These are phyloP conservation scores for Epizoanthus scotinus DNA, from an alignment of 92 coral and sea anemone genomes.

Conservation along the genomic window DNA sequence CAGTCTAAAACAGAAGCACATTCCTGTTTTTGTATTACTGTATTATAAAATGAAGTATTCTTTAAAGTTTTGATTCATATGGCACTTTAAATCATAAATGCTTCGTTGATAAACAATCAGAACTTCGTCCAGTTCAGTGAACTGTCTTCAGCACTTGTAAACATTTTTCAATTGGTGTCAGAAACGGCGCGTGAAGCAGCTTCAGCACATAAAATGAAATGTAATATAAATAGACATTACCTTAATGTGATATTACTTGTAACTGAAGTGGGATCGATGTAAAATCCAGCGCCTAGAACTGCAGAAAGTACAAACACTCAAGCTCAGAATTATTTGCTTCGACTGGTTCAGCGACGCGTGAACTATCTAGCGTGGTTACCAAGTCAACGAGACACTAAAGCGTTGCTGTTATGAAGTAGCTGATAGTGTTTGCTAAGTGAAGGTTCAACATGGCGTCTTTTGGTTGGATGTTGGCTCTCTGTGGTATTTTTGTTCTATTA, in stretches of 20 bases:
- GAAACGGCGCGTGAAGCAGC: not conserved
- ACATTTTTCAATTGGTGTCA: not conserved
- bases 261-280: not conserved
- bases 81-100: too few species aligned
- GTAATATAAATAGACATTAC: not conserved
- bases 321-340: too few species aligned
- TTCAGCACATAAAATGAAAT: not conserved
- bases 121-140: too few species aligned
- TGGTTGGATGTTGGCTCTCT: constrained; percentile 63
- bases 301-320: not conserved
- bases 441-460: constrained; percentile 88
- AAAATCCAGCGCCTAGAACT: not conserved
- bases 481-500: constrained; percentile 39
- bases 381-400: constrained; percentile 4
- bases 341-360: constrained; percentile 17
- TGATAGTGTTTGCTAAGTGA: not conserved
- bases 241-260: not conserved
- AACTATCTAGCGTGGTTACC: constrained; percentile 22
- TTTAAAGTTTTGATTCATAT: too few species aligned
- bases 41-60: too few species aligned
- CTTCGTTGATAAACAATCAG: too few species aligned
- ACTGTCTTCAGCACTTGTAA: too few species aligned
- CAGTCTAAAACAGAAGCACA: too few species aligned
- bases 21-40: too few species aligned
- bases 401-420: constrained; percentile 42